Evolutionary conservation across 2,888 invertebrate genomes (phyloP), one percentile per base, ranked within the genome.

Genomic region (Eucera pruinosa): DNA sequence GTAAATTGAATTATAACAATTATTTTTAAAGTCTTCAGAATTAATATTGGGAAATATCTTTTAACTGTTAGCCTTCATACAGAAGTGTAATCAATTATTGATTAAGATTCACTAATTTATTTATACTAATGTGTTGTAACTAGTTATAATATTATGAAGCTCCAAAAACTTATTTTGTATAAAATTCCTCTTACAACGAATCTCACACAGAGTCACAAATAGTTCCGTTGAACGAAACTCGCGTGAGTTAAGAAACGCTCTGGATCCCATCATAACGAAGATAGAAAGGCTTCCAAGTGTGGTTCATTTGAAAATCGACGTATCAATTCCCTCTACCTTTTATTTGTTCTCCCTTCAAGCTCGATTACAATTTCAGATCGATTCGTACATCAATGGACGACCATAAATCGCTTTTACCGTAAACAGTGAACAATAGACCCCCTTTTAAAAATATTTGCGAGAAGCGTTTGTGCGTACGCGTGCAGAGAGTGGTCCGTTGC

Each of bases 311-410:
- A 48, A 11, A 52, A 64, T 55, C 48, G 57, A 25, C 20, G 41
- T n/a, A n/a, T 23, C 33, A 18, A 13, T 23, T 13, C 2, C 23
- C 33, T 11, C 7, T 45, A 13, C 47, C n/a, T 27, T 18, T 13
- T 18, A 5, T 13, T 45, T n/a, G 23, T n/a, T 23, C 7, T 18
- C 2, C 23, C 1, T n/a, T 2, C n/a, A n/a, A n/a, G 5, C 18
- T 1, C 55, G 48, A 72, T 72, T 72, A 72, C 55, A 65, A 64
- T 71, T 75, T 72, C 64, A 65, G 52, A 72, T 72, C 64, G 64
- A 65, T 71, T 60, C 75, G 58, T 60, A 57, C 61, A 15, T 54
- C 52, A 66, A 62, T 45, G 39, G 54, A 20, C 61, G 43, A 15
- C 15, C 57, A 61, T 61, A 73, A 76, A 60, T 67, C 67, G 39